These are phyloP conservation scores for Crematogaster levior DNA, from an alignment of 2,888 invertebrate genomes.

Conservation along the genomic window DNA sequence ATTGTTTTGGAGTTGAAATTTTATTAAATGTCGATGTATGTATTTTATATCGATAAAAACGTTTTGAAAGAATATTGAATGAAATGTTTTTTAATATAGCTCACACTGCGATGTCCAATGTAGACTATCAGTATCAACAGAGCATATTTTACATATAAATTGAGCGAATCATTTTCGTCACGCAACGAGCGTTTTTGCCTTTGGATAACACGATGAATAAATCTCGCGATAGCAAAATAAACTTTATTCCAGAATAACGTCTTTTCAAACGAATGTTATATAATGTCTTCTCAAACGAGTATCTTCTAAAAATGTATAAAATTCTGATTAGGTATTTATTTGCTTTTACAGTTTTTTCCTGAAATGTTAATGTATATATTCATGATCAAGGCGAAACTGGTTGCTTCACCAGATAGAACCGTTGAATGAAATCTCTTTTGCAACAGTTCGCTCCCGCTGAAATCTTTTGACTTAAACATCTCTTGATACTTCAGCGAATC, in stretches of 20 bases:
- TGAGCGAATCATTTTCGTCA: background rate
- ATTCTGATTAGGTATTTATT: background rate
- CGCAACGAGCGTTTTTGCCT: background rate
- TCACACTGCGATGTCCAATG: background rate
- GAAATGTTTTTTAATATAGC: background rate
- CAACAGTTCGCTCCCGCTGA: background rate
- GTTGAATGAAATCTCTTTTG: constrained; percentile 8
- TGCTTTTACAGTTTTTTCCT: background rate
- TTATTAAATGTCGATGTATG: no score
- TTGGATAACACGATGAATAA: background rate
- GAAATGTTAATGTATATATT: background rate
- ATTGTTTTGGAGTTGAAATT: background rate
- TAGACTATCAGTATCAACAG: constrained; percentile 10
- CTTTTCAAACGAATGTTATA: background rate
- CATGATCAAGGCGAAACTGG: constrained; percentile 5
- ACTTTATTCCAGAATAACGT: background rate
- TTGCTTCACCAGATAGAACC: background rate
- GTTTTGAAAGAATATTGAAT: background rate
- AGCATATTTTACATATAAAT: constrained; percentile 27
- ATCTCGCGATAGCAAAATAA: background rate
- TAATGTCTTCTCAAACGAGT: background rate
- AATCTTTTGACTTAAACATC: background rate
- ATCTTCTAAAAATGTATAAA: background rate
- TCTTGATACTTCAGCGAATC: background rate
- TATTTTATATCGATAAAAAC: background rate